Evolutionary conservation across 2,888 invertebrate species (phyloP).

Genomic region (Vanessa cardui): DNA sequence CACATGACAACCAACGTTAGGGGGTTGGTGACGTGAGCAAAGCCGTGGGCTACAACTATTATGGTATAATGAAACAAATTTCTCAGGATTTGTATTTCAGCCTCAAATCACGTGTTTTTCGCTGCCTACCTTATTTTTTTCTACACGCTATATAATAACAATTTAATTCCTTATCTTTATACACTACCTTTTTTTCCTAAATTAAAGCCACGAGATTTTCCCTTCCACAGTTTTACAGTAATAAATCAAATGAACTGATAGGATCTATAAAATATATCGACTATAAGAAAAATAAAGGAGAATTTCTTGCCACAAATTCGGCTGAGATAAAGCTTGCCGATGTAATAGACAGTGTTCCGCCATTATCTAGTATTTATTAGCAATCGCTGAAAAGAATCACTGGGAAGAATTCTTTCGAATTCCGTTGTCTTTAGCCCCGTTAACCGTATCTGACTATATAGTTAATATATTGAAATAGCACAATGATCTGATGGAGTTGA

Average conservation of each 20-base stretch:
- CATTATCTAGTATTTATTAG: slow-evolving; percentile 66
- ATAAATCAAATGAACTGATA: slow-evolving; percentile 58
- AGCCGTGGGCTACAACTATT: too few species aligned
- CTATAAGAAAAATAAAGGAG: slow-evolving; percentile 52
- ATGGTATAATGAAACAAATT: too few species aligned
- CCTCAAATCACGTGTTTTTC: too few species aligned
- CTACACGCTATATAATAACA: too few species aligned
- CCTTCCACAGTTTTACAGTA: slow-evolving; percentile 1
- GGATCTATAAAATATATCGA: slow-evolving; percentile 58
- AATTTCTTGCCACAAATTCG: slow-evolving; percentile 51
- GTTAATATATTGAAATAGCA: too few species aligned
- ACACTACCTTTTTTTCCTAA: not conserved
- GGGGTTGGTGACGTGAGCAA: too few species aligned
- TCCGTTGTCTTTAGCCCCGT: slow-evolving; percentile 6
- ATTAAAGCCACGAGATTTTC: not conserved
- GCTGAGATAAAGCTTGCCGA: slow-evolving; percentile 55
- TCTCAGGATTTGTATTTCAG: too few species aligned
- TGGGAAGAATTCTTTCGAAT: slow-evolving; percentile 14
- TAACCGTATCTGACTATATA: not conserved
- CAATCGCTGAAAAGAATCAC: slow-evolving; percentile 38
- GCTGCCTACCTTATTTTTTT: too few species aligned
- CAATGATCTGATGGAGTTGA: too few species aligned
- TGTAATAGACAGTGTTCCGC: slow-evolving; percentile 63
- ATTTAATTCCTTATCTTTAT: too few species aligned
- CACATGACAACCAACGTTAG: too few species aligned